These are phyloP conservation scores for Picathartes gymnocephalus DNA, from an alignment of 2,113 vertebrate species.

Conservation along the genomic window DNA sequence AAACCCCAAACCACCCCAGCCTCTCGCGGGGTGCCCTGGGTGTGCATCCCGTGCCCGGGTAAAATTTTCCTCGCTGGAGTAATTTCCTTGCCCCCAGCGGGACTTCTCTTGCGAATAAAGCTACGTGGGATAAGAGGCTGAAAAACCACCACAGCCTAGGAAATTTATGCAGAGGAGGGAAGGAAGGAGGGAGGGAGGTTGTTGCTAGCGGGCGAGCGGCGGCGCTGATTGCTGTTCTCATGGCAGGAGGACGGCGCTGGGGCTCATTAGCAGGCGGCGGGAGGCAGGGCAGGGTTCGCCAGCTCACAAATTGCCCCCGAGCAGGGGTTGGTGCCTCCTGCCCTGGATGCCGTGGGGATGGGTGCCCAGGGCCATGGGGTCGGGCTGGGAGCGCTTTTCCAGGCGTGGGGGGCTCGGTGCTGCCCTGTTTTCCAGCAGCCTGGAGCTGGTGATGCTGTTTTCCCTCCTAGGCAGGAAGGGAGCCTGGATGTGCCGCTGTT, in stretches of 20 bases:
- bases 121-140: neutral
- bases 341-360: neutral
- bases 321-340: neutral
- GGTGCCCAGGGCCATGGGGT: neutral
- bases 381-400: neutral
- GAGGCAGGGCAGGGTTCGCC: neutral
- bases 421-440: neutral
- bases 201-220: neutral
- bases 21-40: neutral
- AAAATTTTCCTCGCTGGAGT: neutral
- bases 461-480: neutral
- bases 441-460: neutral
- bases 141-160: slow-evolving; percentile 18
- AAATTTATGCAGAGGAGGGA: slow-evolving; percentile 11
- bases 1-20: neutral
- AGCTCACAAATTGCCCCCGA: neutral
- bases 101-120: slow-evolving; percentile 18
- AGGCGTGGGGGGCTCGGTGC: rapidly evolving
- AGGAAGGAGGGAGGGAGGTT: slow-evolving; percentile 23
- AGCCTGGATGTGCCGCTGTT: neutral
- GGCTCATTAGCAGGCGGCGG: slow-evolving; percentile 11
- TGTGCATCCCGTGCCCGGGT: neutral
- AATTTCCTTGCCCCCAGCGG: neutral
- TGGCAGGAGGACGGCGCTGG: neutral
- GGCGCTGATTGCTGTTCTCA: slow-evolving; percentile 19